A percentile compares a stretch with the other conserved stretches of the same genome.
Evolutionary conservation across 2,797 vertebrate species (phyloP).

Genomic region (Salmo trutta): DNA sequence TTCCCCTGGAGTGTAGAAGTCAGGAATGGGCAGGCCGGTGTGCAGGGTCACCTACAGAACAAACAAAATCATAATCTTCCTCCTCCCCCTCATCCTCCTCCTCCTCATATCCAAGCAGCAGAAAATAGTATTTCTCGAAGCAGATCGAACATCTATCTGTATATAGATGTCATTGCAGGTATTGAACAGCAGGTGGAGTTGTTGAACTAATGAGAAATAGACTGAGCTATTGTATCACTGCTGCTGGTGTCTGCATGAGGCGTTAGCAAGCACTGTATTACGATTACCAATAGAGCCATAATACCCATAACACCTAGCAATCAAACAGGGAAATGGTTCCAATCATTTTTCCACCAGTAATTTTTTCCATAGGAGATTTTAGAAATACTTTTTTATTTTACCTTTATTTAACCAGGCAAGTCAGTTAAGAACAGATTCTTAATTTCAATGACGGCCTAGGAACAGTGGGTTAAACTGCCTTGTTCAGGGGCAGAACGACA

Average conservation of each 20-base stretch:
- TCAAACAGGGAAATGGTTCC: too few relatives aligned
- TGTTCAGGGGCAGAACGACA: too few relatives aligned
- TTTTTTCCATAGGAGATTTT: too few relatives aligned
- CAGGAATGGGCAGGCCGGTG: slow-evolving; percentile 92
- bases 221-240: neutral
- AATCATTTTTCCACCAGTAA: too few relatives aligned
- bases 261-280: slow-evolving; percentile 15
- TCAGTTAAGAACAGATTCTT: too few relatives aligned
- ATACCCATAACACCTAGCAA: too few relatives aligned
- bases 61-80: slow-evolving; percentile 18
- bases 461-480: too few relatives aligned
- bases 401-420: too few relatives aligned
- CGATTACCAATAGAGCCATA: slow-evolving; percentile 3
- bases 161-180: neutral
- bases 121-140: neutral
- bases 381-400: too few relatives aligned
- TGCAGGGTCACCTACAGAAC: slow-evolving; percentile 88
- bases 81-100: neutral
- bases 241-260: neutral
- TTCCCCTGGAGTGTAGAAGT: slow-evolving; percentile 87
- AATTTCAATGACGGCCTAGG: too few relatives aligned
- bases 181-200: slow-evolving; percentile 56
- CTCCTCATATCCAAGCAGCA: too few relatives aligned
- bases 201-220: slow-evolving; percentile 28
- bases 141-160: neutral